phyloP scores from a whole-genome alignment of 1,140 invertebrate species.

The Drosophila punjabiensis region DNA sequence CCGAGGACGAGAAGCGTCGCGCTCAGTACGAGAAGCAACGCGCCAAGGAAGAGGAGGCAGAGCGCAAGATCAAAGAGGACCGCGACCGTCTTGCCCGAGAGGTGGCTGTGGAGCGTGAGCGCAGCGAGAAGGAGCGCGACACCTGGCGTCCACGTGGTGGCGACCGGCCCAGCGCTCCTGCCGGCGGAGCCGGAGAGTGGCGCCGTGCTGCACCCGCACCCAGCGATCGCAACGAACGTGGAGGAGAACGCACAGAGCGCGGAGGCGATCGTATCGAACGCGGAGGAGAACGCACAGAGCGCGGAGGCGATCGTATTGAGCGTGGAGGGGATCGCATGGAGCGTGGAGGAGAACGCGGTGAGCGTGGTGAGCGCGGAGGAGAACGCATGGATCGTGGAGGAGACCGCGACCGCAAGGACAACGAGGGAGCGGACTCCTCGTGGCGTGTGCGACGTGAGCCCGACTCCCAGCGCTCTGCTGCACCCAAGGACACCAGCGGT shows the following conservation, averaged over 20 bases:
- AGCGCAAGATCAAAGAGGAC: conserved; percentile 79
- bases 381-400: conserved; percentile 45
- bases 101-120: conserved; percentile 66
- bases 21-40: conserved; percentile 85
- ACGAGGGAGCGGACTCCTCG: conserved; percentile 63
- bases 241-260: conserved; percentile 55
- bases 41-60: conserved; percentile 85
- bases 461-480: conserved; percentile 54
- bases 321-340: conserved; percentile 44
- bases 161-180: conserved; percentile 60
- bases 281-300: conserved; percentile 45
- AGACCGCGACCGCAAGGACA: conserved; percentile 61
- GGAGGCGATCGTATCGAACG: conserved; percentile 45
- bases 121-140: conserved; percentile 76
- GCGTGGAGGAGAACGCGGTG: conserved; percentile 56
- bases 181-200: conserved; percentile 67
- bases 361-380: conserved; percentile 28
- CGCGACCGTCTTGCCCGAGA: conserved; percentile 68
- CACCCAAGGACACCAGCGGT: conserved; percentile 47
- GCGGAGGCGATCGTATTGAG: conserved; percentile 43
- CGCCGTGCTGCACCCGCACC: conserved; percentile 56
- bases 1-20: conserved; percentile 84
- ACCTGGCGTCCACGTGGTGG: conserved; percentile 84
- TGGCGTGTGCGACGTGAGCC: conserved; percentile 80
- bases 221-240: conserved; percentile 56